A percentile compares a stretch with the other conserved stretches of the same genome.
Conservation (phyloP, 1,140 invertebrate genomes). For the Bactericera cockerelli region DNA sequence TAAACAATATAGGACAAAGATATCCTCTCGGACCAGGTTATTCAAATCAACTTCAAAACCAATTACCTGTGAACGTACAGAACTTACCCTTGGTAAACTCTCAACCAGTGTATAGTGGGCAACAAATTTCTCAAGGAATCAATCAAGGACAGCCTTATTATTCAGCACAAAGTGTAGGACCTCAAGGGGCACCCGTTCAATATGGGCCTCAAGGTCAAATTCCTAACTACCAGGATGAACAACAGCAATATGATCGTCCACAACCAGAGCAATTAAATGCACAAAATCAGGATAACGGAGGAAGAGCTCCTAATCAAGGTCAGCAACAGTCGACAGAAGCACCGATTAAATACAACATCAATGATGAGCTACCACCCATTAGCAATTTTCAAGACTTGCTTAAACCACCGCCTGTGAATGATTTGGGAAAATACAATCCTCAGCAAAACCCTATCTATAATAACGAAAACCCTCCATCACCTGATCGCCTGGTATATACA, state of each 20-base stretch:
- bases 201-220: not conserved
- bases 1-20: not conserved
- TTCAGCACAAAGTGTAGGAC: not conserved
- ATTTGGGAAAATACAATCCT: not conserved
- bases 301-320: not conserved
- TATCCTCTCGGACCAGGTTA: not conserved
- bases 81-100: not conserved
- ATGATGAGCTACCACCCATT: not conserved
- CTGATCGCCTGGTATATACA: not conserved
- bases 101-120: not conserved
- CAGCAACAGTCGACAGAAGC: not conserved
- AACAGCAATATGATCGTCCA: not conserved
- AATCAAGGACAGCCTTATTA: not conserved
- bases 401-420: not conserved
- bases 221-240: not conserved
- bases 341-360: not conserved
- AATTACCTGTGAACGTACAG: not conserved
- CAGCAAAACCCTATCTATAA: not conserved
- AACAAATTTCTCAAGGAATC: not conserved
- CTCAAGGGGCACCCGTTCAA: not conserved
- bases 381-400: slow-evolving; percentile 4
- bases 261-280: not conserved
- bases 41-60: not conserved
- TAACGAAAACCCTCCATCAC: not conserved
- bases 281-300: not conserved